These are phyloP conservation scores for Melanargia galathea DNA, from an alignment of 2,888 invertebrate genomes.

Conservation along the genomic window DNA sequence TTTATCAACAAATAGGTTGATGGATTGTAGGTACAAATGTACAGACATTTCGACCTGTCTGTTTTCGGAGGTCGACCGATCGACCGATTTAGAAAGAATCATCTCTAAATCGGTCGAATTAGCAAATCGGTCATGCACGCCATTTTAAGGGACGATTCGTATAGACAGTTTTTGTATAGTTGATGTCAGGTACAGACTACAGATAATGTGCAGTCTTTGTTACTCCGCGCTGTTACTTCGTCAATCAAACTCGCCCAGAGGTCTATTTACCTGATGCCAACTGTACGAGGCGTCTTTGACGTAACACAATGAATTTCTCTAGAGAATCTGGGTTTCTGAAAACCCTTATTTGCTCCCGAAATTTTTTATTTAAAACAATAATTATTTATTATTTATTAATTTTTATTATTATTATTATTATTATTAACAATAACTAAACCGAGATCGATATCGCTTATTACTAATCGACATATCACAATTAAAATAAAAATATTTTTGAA, in stretches of 20 bases:
- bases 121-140: conserved; percentile 1
- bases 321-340: background rate
- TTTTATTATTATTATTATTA: background rate
- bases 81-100: background rate
- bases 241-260: too few relatives aligned
- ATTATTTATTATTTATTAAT: background rate
- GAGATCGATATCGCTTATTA: conserved; percentile 37
- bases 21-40: background rate
- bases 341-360: conserved; percentile 34
- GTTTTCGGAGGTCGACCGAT: background rate
- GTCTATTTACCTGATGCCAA: background rate
- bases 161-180: too few relatives aligned
- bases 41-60: background rate
- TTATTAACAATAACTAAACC: conserved; percentile 22
- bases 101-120: background rate
- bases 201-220: too few relatives aligned
- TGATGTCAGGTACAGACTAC: too few relatives aligned
- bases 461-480: conserved; percentile 33
- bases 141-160: conserved; percentile 1
- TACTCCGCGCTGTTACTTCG: too few relatives aligned
- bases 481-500: conserved; percentile 21
- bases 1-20: too few relatives aligned
- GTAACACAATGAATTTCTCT: background rate
- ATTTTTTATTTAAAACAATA: conserved; percentile 28
- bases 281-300: background rate